A percentile compares a stretch with the other conserved stretches of the same genome.
phyloP scores from a whole-genome alignment of 2,888 invertebrate species.

The Chorisops tibialis region DNA sequence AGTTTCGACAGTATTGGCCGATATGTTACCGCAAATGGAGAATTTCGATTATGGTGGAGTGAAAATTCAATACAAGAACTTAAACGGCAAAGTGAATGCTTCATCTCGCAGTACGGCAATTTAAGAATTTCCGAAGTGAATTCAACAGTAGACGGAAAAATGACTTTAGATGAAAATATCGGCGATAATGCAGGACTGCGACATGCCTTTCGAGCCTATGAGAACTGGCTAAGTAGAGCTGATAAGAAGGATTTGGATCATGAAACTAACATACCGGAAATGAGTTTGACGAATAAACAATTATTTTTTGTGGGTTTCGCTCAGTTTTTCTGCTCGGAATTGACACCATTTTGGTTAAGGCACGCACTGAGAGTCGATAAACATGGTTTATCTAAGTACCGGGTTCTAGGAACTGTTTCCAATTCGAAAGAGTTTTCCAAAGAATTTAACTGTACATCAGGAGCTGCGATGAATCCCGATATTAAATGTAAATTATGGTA shows the following conservation, averaged over 20 bases:
- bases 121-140: conserved; percentile 53
- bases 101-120: conserved; percentile 36
- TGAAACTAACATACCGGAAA: conserved; percentile 34
- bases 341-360: conserved; percentile 32
- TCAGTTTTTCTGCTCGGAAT: conserved; percentile 36
- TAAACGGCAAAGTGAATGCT: conserved; percentile 33
- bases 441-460: conserved; percentile 34
- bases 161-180: conserved; percentile 35
- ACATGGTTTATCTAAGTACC: conserved; percentile 35
- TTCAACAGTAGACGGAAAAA: conserved; percentile 52
- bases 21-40: conserved; percentile 48
- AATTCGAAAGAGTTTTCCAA: conserved; percentile 36
- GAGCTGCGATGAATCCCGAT: conserved; percentile 66
- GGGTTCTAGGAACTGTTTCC: conserved; percentile 35
- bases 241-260: conserved; percentile 17
- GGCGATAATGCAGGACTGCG: conserved; percentile 37
- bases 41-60: conserved; percentile 37
- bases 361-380: conserved; percentile 31
- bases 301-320: conserved; percentile 37
- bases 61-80: conserved; percentile 31
- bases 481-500: conserved; percentile 71
- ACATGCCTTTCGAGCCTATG: conserved; percentile 35
- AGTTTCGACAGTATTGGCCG: conserved; percentile 36
- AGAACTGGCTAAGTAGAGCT: conserved; percentile 34
- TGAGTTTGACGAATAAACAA: conserved; percentile 34